phyloP scores from a whole-genome alignment of 2,888 invertebrate species.

The Hypomecis punctinalis region DNA sequence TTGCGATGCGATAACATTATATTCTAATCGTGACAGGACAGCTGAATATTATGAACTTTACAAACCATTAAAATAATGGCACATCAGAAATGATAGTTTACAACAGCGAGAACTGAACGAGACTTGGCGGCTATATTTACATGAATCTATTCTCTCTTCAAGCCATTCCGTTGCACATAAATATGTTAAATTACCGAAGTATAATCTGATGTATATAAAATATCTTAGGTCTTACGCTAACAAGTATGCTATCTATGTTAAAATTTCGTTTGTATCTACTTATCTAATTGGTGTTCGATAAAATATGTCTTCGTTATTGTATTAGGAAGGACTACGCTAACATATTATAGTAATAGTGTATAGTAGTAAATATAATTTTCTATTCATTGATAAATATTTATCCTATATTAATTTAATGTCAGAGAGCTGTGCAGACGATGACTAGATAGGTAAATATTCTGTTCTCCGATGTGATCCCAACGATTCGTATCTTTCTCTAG shows the following conservation, averaged over 20 bases:
- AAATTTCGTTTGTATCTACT: slow-evolving; percentile 67
- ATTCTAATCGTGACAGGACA: too few relatives aligned
- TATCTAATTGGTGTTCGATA: slow-evolving; percentile 79
- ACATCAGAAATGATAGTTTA: too few relatives aligned
- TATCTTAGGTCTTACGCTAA: slow-evolving; percentile 39
- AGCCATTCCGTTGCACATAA: slow-evolving; percentile 14
- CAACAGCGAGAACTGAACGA: neutral
- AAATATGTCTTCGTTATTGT: slow-evolving; percentile 69
- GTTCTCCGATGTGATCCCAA: slow-evolving; percentile 10
- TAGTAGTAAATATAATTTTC: slow-evolving; percentile 39
- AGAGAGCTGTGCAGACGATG: slow-evolving; percentile 33
- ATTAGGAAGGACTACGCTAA: slow-evolving; percentile 50
- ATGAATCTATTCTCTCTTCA: slow-evolving; percentile 5
- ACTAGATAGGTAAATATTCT: neutral
- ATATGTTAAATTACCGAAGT: slow-evolving; percentile 15
- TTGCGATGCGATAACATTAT: neutral
- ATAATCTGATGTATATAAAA: slow-evolving; percentile 41
- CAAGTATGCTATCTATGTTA: slow-evolving; percentile 47
- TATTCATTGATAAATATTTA: slow-evolving; percentile 1
- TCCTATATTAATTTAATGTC: slow-evolving; percentile 15
- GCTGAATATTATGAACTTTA: neutral
- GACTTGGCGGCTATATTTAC: neutral
- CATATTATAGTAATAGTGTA: slow-evolving; percentile 35
- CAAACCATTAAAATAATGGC: neutral
- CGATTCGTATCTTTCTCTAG: neutral